These are phyloP conservation scores for Sinonovacula constricta DNA, from an alignment of 1,140 invertebrate species.

Conservation along the genomic window DNA sequence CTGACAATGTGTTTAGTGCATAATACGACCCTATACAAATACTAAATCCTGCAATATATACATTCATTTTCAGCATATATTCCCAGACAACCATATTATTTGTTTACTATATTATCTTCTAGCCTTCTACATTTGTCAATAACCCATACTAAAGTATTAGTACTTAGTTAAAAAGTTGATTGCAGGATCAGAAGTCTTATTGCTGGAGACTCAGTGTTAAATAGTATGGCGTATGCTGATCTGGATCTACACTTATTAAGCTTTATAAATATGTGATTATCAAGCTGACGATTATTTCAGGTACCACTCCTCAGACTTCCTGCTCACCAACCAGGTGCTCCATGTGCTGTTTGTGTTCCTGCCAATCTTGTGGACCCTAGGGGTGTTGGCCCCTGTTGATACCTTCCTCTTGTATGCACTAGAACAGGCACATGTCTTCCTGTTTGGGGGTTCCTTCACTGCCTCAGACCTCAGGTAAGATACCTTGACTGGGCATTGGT, in stretches of 20 bases:
- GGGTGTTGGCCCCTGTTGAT: constrained; percentile 79
- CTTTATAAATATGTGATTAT: no score
- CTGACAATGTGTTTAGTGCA: no score
- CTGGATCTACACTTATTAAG: no score
- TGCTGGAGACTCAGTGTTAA: no score
- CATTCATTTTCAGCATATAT: no score
- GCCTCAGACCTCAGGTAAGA: constrained; percentile 72
- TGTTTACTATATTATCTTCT: no score
- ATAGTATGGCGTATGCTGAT: neutral
- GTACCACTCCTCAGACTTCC: constrained; percentile 61
- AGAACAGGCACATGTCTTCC: constrained; percentile 78
- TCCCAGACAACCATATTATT: no score
- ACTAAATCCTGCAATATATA: no score
- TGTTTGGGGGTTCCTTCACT: constrained; percentile 78
- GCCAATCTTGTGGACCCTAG: constrained; percentile 78
- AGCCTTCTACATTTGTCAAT: no score
- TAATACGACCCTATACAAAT: no score
- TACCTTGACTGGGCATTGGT: no score
- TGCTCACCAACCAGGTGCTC: constrained; percentile 69
- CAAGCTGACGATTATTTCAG: constrained; percentile 54
- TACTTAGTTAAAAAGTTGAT: neutral
- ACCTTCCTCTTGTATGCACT: constrained; percentile 78
- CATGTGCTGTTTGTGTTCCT: constrained; percentile 77
- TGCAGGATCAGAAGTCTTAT: neutral
- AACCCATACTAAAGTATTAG: no score